phyloP scores from a whole-genome alignment of 2,888 invertebrate species.

The Drosophila eohydei region DNA sequence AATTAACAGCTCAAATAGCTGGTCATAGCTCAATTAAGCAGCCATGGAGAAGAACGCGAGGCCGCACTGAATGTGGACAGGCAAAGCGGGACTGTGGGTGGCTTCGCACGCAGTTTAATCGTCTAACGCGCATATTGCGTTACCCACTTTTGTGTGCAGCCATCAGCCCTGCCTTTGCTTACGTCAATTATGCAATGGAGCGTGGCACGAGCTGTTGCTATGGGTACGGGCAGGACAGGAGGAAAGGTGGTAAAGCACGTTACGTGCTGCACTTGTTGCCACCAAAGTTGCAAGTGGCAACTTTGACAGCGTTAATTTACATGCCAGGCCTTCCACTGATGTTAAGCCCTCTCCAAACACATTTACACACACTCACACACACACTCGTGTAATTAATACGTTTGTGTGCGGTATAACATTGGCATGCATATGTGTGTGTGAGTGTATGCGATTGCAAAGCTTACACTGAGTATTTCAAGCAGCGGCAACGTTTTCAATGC shows the following conservation, averaged over 20 bases:
- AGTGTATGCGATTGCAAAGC: background rate
- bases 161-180: conserved; percentile 28
- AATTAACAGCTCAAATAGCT: conserved; percentile 54
- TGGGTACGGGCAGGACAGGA: background rate
- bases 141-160: conserved; percentile 51
- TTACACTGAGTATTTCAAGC: conserved; percentile 16
- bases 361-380: conserved; percentile 16
- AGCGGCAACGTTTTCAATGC: conserved; percentile 20
- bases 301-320: conserved; percentile 50
- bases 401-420: conserved; percentile 44
- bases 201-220: background rate
- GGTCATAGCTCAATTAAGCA: conserved; percentile 39
- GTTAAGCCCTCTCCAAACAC: conserved; percentile 24
- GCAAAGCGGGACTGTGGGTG: background rate
- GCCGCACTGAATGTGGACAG: background rate
- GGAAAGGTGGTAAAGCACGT: conserved; percentile 20
- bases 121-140: conserved; percentile 37
- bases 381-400: conserved; percentile 47
- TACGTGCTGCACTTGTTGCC: conserved; percentile 41
- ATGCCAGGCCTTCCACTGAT: conserved; percentile 23
- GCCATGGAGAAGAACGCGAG: background rate
- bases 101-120: conserved; percentile 15
- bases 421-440: conserved; percentile 1
- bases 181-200: conserved; percentile 51
- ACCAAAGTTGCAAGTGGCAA: conserved; percentile 54